Percentiles rank a stretch among this genome's conserved stretches.
Evolutionary conservation across 2,113 vertebrate species (phyloP).

Genomic region (Synchiropus splendidus): DNA sequence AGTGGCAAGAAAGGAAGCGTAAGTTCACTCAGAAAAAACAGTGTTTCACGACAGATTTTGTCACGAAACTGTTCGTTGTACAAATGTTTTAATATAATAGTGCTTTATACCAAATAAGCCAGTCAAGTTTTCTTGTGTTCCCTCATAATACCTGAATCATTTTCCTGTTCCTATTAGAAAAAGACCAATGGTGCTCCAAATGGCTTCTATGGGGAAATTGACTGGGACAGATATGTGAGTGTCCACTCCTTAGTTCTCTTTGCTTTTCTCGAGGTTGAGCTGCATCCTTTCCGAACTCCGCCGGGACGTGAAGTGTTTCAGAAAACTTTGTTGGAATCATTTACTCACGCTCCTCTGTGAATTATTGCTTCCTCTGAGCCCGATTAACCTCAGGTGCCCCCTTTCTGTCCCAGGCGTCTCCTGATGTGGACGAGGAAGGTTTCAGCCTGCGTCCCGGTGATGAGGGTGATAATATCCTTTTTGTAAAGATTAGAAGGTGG

Average conservation of each 20-base stretch:
- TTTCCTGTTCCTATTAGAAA: slow-evolving; percentile 64
- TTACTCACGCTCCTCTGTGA: too few species aligned
- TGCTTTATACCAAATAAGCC: too few species aligned
- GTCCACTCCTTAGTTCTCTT: slow-evolving; percentile 3
- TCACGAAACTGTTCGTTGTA: too few species aligned
- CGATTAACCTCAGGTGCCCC: neutral
- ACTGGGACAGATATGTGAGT: slow-evolving; percentile 99
- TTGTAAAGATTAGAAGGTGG: neutral
- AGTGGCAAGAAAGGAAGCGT: slow-evolving; percentile 66
- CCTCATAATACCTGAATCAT: neutral
- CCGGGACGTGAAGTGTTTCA: neutral
- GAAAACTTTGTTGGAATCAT: too few species aligned
- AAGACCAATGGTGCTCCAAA: slow-evolving; percentile 92
- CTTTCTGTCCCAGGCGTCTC: slow-evolving; percentile 74
- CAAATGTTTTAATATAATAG: neutral
- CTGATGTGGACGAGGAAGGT: slow-evolving; percentile 93
- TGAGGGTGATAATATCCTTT: slow-evolving; percentile 90
- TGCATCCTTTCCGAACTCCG: slow-evolving; percentile 1
- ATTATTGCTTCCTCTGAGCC: neutral
- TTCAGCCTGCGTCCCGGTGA: slow-evolving; percentile 90
- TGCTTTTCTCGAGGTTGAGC: neutral
- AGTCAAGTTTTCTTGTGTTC: neutral
- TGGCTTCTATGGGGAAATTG: slow-evolving; percentile 95
- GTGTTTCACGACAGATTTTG: too few species aligned
- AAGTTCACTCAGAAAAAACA: slow-evolving; percentile 21